Percentiles rank a stretch among this genome's conserved stretches.
These are phyloP conservation scores for Orycteropus afer DNA, from an alignment of 2,113 vertebrate species.

Conservation along the genomic window DNA sequence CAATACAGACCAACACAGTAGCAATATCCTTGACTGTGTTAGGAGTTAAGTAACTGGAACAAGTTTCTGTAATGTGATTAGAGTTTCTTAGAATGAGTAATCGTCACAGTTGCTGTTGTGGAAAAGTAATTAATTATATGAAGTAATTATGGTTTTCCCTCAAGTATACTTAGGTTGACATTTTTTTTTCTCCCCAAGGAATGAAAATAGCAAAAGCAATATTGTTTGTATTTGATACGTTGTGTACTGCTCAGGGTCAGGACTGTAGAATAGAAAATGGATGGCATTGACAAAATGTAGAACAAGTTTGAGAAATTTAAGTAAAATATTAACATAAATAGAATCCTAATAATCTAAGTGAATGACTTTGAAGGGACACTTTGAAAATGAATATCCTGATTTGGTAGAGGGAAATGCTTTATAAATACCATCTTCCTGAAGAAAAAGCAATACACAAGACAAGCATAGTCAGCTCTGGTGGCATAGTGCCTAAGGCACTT, in stretches of 20 bases:
- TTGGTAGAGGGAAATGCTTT: background rate
- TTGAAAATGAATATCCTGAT: background rate
- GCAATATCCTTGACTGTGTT: background rate
- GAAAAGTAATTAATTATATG: constrained; percentile 70
- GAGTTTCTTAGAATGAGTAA: constrained; percentile 63
- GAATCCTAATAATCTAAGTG: background rate
- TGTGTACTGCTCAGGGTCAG: background rate
- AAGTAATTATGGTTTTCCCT: constrained; percentile 68
- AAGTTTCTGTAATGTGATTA: constrained; percentile 19
- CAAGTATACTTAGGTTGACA: constrained; percentile 32
- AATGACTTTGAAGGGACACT: background rate
- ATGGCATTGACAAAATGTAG: background rate
- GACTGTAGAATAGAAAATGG: background rate
- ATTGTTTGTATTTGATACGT: background rate
- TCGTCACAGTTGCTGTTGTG: constrained; percentile 53
- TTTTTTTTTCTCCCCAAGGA: background rate
- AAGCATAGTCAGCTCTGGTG: background rate
- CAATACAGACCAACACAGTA: background rate
- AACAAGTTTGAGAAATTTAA: background rate
- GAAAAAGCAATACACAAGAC: background rate
- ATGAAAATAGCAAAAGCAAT: constrained; percentile 30
- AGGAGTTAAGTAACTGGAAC: background rate
- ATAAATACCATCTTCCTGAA: background rate
- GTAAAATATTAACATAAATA: background rate
- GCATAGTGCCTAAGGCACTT: too few species aligned